Percentiles rank a stretch among this genome's conserved stretches.
phyloP scores from a whole-genome alignment of 1,140 invertebrate genomes.

The Galleria mellonella region DNA sequence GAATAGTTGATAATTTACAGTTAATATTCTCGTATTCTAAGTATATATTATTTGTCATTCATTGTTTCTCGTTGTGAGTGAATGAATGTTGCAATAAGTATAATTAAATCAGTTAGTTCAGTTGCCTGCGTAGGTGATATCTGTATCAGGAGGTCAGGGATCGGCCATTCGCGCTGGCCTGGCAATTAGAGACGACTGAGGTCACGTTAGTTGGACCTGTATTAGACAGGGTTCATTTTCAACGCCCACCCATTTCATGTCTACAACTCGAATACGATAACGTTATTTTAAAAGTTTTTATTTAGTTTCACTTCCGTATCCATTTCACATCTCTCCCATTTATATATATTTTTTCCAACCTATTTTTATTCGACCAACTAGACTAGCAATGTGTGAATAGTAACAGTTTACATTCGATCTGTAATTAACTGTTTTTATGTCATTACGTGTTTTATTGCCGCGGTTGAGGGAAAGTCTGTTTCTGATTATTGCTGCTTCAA shows the following conservation, averaged over 20 bases:
- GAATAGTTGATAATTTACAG: no score
- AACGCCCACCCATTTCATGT: slow-evolving; percentile 28
- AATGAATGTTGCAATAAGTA: slow-evolving; percentile 4
- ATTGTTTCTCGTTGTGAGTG: neutral
- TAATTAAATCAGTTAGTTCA: slow-evolving; percentile 34
- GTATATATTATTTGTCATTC: no score
- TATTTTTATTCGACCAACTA: slow-evolving; percentile 43
- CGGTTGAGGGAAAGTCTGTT: slow-evolving; percentile 25
- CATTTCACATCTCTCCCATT: neutral
- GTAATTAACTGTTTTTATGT: slow-evolving; percentile 62
- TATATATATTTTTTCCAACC: slow-evolving; percentile 17
- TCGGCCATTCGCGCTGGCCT: slow-evolving; percentile 53
- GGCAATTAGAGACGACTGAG: slow-evolving; percentile 52
- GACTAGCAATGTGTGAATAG: slow-evolving; percentile 50
- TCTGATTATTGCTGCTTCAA: no score
- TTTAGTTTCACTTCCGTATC: no score
- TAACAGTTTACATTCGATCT: slow-evolving; percentile 43
- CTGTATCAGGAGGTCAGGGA: slow-evolving; percentile 56
- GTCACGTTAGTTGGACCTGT: slow-evolving; percentile 38
- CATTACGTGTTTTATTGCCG: slow-evolving; percentile 47
- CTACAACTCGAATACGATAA: no score
- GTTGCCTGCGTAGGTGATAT: slow-evolving; percentile 41
- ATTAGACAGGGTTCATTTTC: slow-evolving; percentile 38
- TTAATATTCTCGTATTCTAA: no score
- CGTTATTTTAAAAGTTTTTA: no score